A percentile compares a stretch with the other conserved stretches of the same genome.
These are phyloP conservation scores for Terebella lapidaria DNA, from an alignment of 2,888 invertebrate genomes.

Conservation along the genomic window DNA sequence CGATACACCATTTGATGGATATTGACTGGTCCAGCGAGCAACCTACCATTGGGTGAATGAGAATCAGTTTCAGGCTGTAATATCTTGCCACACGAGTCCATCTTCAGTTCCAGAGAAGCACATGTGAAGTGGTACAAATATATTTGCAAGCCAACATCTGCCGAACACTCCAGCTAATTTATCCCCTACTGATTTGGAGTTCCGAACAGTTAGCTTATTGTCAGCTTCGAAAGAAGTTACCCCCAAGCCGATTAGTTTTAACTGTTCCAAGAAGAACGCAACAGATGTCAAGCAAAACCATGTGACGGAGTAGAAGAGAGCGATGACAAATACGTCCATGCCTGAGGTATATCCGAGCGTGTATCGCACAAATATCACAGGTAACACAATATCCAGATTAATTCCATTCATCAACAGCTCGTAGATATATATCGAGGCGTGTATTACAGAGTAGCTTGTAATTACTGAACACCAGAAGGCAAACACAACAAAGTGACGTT, in stretches of 20 bases:
- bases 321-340: slow-evolving; percentile 22
- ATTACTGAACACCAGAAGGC: slow-evolving; percentile 34
- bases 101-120: slow-evolving; percentile 33
- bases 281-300: slow-evolving; percentile 30
- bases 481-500: slow-evolving; percentile 42
- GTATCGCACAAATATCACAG: slow-evolving; percentile 30
- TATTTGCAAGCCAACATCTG: slow-evolving; percentile 33
- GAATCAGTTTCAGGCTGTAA: slow-evolving; percentile 22
- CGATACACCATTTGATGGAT: too few species aligned
- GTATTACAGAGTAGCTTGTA: slow-evolving; percentile 29
- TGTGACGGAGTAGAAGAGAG: slow-evolving; percentile 31
- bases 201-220: slow-evolving; percentile 31
- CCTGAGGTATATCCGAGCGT: slow-evolving; percentile 26
- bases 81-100: slow-evolving; percentile 32
- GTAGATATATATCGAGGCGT: slow-evolving; percentile 17
- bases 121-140: slow-evolving; percentile 37
- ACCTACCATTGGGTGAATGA: too few species aligned
- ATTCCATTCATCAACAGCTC: slow-evolving; percentile 17
- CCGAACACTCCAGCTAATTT: slow-evolving; percentile 38
- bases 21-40: too few species aligned
- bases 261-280: slow-evolving; percentile 30
- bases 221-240: slow-evolving; percentile 39
- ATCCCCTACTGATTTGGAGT: slow-evolving; percentile 21
- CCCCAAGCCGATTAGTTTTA: slow-evolving; percentile 27
- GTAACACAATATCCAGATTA: slow-evolving; percentile 32